Evolutionary conservation across 2,797 vertebrate species (phyloP).

Genomic region (Chelon labrosus): DNA sequence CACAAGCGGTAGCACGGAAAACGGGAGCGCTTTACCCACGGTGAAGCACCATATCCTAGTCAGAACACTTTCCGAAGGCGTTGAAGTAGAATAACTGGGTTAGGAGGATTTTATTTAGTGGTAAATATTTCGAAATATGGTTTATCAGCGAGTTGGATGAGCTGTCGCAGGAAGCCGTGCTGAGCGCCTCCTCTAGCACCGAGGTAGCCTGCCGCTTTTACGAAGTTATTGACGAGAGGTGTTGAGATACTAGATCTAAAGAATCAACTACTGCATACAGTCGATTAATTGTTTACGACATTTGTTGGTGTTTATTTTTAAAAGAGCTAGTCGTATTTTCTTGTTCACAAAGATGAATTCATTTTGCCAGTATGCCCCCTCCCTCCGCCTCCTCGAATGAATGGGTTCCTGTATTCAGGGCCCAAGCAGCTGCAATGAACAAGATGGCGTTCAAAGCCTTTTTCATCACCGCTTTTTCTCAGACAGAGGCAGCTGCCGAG

Average conservation of each 20-base stretch:
- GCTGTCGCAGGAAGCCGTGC: slow-evolving; percentile 67
- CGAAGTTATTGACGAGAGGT: slow-evolving; percentile 36
- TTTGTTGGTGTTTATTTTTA: slow-evolving; percentile 29
- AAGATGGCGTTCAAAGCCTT: slow-evolving; percentile 97
- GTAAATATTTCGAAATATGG: slow-evolving; percentile 25
- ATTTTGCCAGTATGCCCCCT: slow-evolving; percentile 71
- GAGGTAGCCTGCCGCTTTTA: slow-evolving; percentile 38
- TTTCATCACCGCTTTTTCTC: slow-evolving; percentile 79
- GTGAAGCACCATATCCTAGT: slow-evolving; percentile 19
- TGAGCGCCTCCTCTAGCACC: slow-evolving; percentile 53
- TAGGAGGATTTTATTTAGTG: slow-evolving; percentile 1
- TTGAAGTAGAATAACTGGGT: neutral
- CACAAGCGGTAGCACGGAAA: slow-evolving; percentile 21
- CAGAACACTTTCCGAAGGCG: accelerated
- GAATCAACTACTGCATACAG: neutral
- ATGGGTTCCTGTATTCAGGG: slow-evolving; percentile 93
- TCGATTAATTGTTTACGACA: slow-evolving; percentile 15
- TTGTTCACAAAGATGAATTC: slow-evolving; percentile 75
- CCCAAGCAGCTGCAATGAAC: slow-evolving; percentile 93
- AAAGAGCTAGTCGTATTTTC: slow-evolving; percentile 66
- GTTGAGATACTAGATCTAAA: neutral
- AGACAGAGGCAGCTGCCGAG: slow-evolving; percentile 74
- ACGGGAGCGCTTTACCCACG: slow-evolving; percentile 13
- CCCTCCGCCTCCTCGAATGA: slow-evolving; percentile 85
- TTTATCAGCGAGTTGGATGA: slow-evolving; percentile 40